Percentiles rank a stretch among this genome's conserved stretches.
Evolutionary conservation across 2,797 vertebrate species (phyloP).

Genomic region (Cichlasoma orientale): DNA sequence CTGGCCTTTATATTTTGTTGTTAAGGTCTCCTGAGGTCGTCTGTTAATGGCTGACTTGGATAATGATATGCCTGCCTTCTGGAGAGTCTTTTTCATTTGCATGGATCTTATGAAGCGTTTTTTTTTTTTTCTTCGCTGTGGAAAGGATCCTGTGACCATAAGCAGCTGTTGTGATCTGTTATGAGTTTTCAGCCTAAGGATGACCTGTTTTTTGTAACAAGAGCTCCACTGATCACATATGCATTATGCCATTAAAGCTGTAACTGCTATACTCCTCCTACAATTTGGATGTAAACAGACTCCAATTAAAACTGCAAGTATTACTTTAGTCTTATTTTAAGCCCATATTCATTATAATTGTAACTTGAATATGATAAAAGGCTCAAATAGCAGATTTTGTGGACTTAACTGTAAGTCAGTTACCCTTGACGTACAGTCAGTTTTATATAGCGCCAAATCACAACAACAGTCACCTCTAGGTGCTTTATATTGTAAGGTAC

Average conservation of each 20-base stretch:
- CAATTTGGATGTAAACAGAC: background rate
- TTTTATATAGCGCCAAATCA: too few relatives aligned
- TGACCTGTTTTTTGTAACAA: background rate
- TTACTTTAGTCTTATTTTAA: background rate
- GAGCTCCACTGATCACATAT: background rate
- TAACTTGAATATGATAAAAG: background rate
- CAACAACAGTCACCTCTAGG: too few relatives aligned
- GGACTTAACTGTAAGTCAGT: background rate
- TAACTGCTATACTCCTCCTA: background rate
- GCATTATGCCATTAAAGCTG: background rate
- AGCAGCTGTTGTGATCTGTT: background rate
- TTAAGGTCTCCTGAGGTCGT: background rate
- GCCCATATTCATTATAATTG: background rate
- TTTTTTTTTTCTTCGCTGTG: background rate
- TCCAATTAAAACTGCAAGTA: background rate
- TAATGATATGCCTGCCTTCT: background rate
- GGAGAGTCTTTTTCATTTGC: background rate
- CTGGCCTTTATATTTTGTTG: background rate
- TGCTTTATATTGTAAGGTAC: too few relatives aligned
- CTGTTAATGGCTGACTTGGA: background rate
- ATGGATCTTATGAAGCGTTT: background rate
- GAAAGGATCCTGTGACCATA: background rate
- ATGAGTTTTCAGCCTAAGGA: background rate
- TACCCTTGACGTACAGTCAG: background rate
- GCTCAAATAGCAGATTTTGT: background rate